Base-by-base conservation (phyloP, 2,797 vertebrate genomes). In the Sylvilagus floridanus region DNA sequence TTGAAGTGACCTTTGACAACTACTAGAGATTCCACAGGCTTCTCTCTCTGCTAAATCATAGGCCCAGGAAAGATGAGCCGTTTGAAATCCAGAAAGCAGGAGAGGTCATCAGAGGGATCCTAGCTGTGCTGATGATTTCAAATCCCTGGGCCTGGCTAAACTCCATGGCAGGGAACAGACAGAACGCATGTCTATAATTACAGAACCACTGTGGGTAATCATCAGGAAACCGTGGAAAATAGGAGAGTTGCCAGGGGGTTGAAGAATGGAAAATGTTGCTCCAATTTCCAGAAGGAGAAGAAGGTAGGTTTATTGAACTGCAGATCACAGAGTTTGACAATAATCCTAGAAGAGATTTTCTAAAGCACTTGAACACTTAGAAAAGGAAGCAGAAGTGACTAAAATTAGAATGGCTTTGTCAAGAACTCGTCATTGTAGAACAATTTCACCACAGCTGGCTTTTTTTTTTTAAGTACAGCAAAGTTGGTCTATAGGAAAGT, bases 231-330 rank as follows among this genome's bases (percentile, higher is more conserved):
- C 93, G 86, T 13, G 86, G 91, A 95, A 97, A 95, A 76, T 3
- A 68, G 95, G 88, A 95, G 21, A 83, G 26, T 16, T 42, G 76
- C 94, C 97, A 86, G 37, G 32, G 83, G 37, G 72, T 77, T 32
- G 32, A 60, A 85, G 89, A 75, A 75, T 86, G 93, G 91, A 96
- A 96, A 96, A 78, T 78, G 35, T 91, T 95, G 52, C 62, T 93
- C 32, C 26, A 88, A 1, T 88, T 83, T 91, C 88, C 91, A 95
- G 26, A 82, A 94, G 12, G 65, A 30, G 57, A 86, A 86, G 54
- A 90, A 92, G 73, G 47, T 90, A 63, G 47, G 35, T 85, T 96
- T 95, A n/a, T 37, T 77, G 82, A 93, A 62, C 78, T 90, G 28
- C 14, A 90, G 57, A 94, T 78, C 28, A 93, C 24, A 57, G 52